These are phyloP conservation scores for Sicus ferrugineus DNA, from an alignment of 2,888 invertebrate genomes.

Conservation along the genomic window DNA sequence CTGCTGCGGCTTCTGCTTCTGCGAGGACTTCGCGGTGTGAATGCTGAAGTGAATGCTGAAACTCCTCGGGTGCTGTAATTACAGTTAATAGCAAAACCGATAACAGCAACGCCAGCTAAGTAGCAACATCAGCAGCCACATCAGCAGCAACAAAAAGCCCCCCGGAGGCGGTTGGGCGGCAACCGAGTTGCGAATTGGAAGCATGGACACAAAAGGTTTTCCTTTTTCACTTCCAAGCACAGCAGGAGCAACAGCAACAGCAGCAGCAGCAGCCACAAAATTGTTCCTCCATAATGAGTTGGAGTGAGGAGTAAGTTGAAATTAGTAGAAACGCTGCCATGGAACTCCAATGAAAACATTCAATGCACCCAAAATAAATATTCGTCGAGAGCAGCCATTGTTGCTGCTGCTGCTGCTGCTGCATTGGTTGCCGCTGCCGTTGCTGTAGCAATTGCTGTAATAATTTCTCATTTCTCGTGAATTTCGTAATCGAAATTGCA, in stretches of 20 bases:
- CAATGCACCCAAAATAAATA: not conserved
- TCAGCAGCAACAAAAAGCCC: too few relatives aligned
- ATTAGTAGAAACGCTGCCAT: too few relatives aligned
- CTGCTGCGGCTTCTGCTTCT: too few relatives aligned
- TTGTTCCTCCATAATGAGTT: not conserved
- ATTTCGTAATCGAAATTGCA: slow-evolving; percentile 23
- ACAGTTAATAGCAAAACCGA: too few relatives aligned
- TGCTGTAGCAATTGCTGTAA: not conserved
- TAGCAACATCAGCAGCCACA: too few relatives aligned
- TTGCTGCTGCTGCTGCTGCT: not conserved
- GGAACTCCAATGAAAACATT: not conserved
- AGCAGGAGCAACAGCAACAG: slow-evolving; percentile 1
- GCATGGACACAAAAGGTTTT: slow-evolving; percentile 7
- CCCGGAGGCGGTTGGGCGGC: not conserved
- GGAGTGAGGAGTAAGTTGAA: too few relatives aligned
- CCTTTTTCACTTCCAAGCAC: not conserved
- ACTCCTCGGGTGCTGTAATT: too few relatives aligned
- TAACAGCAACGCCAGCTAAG: too few relatives aligned
- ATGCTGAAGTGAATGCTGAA: too few relatives aligned
- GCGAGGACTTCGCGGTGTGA: too few relatives aligned
- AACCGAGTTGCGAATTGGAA: slow-evolving; percentile 9
- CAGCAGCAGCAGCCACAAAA: not conserved
- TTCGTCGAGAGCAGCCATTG: not conserved
- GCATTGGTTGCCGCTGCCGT: not conserved
- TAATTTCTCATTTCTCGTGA: slow-evolving; percentile 3